Base-by-base conservation (phyloP, 1,140 invertebrate genomes). In the Drosophila novamexicana region DNA sequence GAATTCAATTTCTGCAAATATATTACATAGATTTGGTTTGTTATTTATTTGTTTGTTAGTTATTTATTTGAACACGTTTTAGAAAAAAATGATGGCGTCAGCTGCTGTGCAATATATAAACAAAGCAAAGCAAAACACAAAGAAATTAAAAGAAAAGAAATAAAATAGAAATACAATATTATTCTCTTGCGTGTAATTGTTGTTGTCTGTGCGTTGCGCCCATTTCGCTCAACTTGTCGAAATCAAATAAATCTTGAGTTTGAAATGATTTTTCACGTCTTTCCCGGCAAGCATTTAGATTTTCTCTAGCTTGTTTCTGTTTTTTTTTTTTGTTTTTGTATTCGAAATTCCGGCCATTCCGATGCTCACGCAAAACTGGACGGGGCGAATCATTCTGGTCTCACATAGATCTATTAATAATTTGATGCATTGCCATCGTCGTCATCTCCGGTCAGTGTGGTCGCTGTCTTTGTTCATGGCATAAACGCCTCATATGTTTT, bases 231-330 rank as follows among this genome's bases (percentile, higher is more conserved):
- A 62, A 61, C 56, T 74, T 74, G 64, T 67, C 64, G 42, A 74
- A 74, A 74, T 74, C 52, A 71, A 75, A 75, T 71, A 75, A 75
- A 75, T 75, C 73, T 75, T 75, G 18, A 71, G 59, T 75, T 75
- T 75, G 47, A 59, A 75, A 59, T 71, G 53, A 71, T 65, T 59
- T 63, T 59, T 34, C 70, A 68, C 70, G 56, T 73, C 56, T 73
- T 42, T 72, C 7, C 37, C 42, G 68, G 44, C 68, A 40, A 71
- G 53, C 22, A 59, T 45, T 59, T 59, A 4, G 29, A 0, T 36
- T 29, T 10, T 18, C 10, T 47, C 9, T 59, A 12, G n/a, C 16
- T 7, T 61, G 16, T 59, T 42, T 57, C 18, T 14, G 10, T 37
- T 12, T 52, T 14, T 14, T 47, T 18, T 39, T 16, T 58, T 42